Base-by-base conservation (phyloP, 2,113 vertebrate genomes). In the Morone saxatilis region DNA sequence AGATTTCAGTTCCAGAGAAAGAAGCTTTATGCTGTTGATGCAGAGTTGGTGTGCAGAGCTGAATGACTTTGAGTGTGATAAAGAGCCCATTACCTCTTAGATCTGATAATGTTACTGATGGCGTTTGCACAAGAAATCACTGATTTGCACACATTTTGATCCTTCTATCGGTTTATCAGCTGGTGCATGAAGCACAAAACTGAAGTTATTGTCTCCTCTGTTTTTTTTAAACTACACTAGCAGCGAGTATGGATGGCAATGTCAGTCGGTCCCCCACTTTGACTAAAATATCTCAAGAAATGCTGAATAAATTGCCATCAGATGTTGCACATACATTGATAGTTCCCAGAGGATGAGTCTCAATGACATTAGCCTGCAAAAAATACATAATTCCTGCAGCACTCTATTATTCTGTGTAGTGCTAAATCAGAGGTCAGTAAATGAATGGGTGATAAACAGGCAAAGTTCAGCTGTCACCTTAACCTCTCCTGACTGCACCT, bases 21-120 rank as follows among this genome's bases (percentile, higher is more conserved):
- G 51, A 7, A 22, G 19, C 88, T 93, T 94, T 90, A 88, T 93
- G 62, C 77, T 45, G 73, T 80, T 77, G 85, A 84, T 10, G 60
- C 47, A 20, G 50, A 63, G 38, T 56, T 41, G 73, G 69, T 76
- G 76, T 61, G 75, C 53, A 65, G 80, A 89, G 57, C 45, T 66
- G 38, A 89, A 78, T 19, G 74, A 76, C 62, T 31, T 31, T 31
- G 31, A 65, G 31, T 1, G 6, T 13, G 65, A 89, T 47, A 76
- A 84, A 81, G 85, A 85, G 68, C 48, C 63, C 60, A 16, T 85
- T 61, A 53, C 80, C 73, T 65, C 76, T 75, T 22, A 45, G 45
- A 80, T 71, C 54, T 80, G 70, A 88, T 83, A 25, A 69, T 60
- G 47, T 54, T 67, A 25, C 62, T 72, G 59, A 12, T 68, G 57